Evolutionary conservation across 2,113 vertebrate species (phyloP), one percentile per base, ranked within the genome.

Genomic region (Morphnarchus princeps): DNA sequence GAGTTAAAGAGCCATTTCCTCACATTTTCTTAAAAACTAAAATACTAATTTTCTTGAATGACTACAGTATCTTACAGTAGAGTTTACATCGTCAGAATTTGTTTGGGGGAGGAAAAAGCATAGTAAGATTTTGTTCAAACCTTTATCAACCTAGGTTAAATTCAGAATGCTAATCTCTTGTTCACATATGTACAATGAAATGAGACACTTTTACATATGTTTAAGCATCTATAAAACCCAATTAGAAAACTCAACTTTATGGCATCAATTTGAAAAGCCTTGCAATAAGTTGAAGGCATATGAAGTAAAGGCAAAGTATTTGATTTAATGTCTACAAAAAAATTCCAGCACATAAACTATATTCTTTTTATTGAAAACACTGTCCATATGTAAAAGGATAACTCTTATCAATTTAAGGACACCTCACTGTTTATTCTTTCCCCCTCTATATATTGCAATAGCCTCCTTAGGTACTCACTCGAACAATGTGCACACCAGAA

Each of bases 401-500:
- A 67, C 16, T 79, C 16, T 16, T 55, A 52, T 34, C 36, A 90
- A n/a, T 66, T 72, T 70, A 82, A 50, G 42, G 18, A 82, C 57
- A 93, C 36, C 91, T 92, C 71, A 95, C 18, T 89, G 47, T 76
- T 95, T 72, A 54, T 47, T 89, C 95, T 83, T 89, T 93, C 70
- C 12, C 45, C 45, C 9, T 94, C 58, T 81, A 63, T 26, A 59
- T 29, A 94, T 93, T 93, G 70, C 90, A 95, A 93, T 95, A 93
- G 90, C 96, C 97, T 97, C 96, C 89, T 95, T 81, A 96, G 96
- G 98, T 99, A 99, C 99, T 99, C 99, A 99, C 99, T 98, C 98
- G 98, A 98, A 98, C 98, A 98, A 98, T 54, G 98, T 98, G 98
- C 97, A 98, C 98, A 98, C 98, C 99, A 98, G 98, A 98, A 98